Conservation (phyloP, 2,113 vertebrate genomes). For the Pipra filicauda region DNA sequence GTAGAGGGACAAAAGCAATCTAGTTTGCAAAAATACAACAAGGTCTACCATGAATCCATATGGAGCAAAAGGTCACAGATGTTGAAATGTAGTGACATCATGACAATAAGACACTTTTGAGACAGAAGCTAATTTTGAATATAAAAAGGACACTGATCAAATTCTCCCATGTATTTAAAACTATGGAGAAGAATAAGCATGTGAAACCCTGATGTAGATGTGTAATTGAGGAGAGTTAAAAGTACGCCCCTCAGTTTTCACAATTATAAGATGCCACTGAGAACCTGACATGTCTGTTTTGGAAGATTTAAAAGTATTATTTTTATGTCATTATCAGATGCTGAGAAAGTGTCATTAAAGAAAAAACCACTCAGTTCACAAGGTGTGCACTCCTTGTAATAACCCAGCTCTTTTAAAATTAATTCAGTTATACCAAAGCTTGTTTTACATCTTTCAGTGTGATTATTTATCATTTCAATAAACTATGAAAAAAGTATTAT, state of each 20-base stretch:
- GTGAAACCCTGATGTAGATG: conserved; percentile 55
- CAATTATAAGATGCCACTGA: conserved; percentile 37
- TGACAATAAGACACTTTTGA: conserved; percentile 96
- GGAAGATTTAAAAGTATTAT: conserved; percentile 41
- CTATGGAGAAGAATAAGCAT: conserved; percentile 69
- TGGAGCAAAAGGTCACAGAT: conserved; percentile 94
- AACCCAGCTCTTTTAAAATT: conserved; percentile 30
- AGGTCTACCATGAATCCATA: conserved; percentile 89
- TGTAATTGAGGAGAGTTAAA: conserved; percentile 41
- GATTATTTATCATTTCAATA: conserved; percentile 43
- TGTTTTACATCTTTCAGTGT: neutral
- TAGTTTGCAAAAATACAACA: conserved; percentile 75
- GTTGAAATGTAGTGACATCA: conserved; percentile 97
- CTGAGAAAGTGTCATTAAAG: conserved; percentile 71
- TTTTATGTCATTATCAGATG: conserved; percentile 35
- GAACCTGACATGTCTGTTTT: conserved; percentile 32
- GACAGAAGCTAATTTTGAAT: conserved; percentile 92
- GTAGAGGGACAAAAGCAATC: conserved; percentile 89
- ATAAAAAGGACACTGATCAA: conserved; percentile 89
- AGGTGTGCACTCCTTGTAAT: neutral
- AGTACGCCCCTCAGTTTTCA: conserved; percentile 60
- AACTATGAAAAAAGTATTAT: neutral
- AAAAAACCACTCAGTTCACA: conserved; percentile 7
- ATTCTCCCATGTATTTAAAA: conserved; percentile 93
- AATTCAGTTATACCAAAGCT: neutral